phyloP scores from a whole-genome alignment of 2,888 invertebrate genomes.

The Villa cingulata region DNA sequence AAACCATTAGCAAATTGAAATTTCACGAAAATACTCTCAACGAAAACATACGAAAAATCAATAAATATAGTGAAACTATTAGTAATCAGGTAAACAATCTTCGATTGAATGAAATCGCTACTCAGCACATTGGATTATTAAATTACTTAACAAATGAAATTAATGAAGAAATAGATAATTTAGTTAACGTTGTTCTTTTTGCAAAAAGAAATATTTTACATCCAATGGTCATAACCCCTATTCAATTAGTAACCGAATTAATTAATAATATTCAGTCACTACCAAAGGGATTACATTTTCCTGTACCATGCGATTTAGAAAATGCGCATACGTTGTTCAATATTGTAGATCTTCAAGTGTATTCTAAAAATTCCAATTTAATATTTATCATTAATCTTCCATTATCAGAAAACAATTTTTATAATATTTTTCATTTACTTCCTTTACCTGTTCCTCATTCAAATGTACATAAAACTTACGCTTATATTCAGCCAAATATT shows the following conservation, averaged over 20 bases:
- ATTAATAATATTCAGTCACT: neutral
- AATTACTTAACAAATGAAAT: conserved; percentile 11
- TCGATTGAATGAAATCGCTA: neutral
- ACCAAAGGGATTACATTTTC: neutral
- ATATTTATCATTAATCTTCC: too few species aligned
- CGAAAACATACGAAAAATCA: conserved; percentile 11
- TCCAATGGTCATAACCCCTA: neutral
- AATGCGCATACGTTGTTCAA: neutral
- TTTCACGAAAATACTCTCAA: conserved; percentile 14
- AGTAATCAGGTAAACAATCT: conserved; percentile 2
- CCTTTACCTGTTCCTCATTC: too few species aligned
- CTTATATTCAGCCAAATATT: too few species aligned
- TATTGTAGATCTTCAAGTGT: too few species aligned
- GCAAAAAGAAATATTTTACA: neutral
- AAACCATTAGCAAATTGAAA: conserved; percentile 11
- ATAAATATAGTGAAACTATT: conserved; percentile 4
- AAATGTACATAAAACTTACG: too few species aligned
- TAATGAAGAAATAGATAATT: conserved; percentile 8
- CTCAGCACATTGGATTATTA: conserved; percentile 11
- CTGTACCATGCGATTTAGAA: neutral
- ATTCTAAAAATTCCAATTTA: too few species aligned
- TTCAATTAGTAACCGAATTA: neutral
- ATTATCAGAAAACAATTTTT: too few species aligned
- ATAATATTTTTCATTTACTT: too few species aligned
- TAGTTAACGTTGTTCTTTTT: conserved; percentile 12